These are phyloP conservation scores for Linyphia triangularis DNA, from an alignment of 2,888 invertebrate species.

Conservation along the genomic window DNA sequence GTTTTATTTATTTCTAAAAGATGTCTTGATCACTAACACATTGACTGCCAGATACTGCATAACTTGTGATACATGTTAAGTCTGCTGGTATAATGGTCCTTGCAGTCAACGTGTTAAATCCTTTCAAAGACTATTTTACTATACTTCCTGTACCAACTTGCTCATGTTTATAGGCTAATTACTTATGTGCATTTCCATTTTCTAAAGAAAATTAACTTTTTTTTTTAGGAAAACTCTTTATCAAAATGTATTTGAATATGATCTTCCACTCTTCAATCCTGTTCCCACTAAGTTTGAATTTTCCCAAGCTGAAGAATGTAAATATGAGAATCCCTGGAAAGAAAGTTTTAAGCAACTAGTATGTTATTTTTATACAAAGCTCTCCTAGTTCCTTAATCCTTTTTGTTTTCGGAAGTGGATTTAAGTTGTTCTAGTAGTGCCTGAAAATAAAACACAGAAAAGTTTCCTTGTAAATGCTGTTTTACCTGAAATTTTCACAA, in stretches of 20 bases:
- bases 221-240: constrained; percentile 93
- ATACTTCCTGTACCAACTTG: too few species aligned
- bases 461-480: too few species aligned
- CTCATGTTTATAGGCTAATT: neutral
- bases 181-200: neutral
- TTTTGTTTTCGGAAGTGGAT: neutral
- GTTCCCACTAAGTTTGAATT: constrained; percentile 95
- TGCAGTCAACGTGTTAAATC: too few species aligned
- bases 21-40: too few species aligned
- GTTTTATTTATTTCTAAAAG: too few species aligned
- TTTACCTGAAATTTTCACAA: too few species aligned
- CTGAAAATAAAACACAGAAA: too few species aligned
- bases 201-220: constrained; percentile 22
- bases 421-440: neutral
- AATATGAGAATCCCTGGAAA: constrained; percentile 97
- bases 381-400: too few species aligned
- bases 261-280: constrained; percentile 94
- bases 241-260: constrained; percentile 97
- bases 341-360: constrained; percentile 95
- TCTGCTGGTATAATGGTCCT: too few species aligned
- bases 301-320: constrained; percentile 90
- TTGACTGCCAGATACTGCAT: too few species aligned
- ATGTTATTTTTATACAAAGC: constrained; percentile 73
- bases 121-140: too few species aligned
- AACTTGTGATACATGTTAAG: too few species aligned